Conservation (phyloP, 2,113 vertebrate species). For the Oreochromis tanganicae region DNA sequence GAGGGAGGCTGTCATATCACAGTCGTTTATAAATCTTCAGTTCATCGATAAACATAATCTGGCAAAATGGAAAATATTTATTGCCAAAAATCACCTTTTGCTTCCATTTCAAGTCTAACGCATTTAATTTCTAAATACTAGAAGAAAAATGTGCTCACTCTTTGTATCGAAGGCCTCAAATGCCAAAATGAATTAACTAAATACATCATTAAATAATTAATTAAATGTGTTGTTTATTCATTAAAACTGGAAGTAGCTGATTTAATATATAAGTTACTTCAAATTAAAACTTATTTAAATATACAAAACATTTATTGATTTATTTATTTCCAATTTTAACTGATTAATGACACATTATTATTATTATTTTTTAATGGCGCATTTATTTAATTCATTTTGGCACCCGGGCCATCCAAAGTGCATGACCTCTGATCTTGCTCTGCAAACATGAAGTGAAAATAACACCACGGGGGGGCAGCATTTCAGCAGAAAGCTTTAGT, state of each 20-base stretch:
- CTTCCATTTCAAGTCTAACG: accelerated
- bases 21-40: not conserved
- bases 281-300: not conserved
- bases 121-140: not conserved
- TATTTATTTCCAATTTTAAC: not conserved
- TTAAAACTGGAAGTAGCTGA: not conserved
- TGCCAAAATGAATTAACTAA: accelerated
- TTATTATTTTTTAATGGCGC: not conserved
- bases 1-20: not conserved
- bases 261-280: not conserved
- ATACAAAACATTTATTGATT: not conserved
- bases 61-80: not conserved
- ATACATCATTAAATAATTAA: not conserved
- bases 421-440: not conserved
- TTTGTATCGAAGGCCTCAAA: not conserved
- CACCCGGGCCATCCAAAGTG: not conserved
- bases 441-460: not conserved
- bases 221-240: not conserved
- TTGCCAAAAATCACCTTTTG: accelerated
- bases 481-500: not conserved
- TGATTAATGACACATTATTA: not conserved
- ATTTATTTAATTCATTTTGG: not conserved
- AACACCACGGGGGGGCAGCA: not conserved
- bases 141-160: not conserved
- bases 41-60: not conserved